These are phyloP conservation scores for Chelonia mydas DNA, from an alignment of 2,797 vertebrate species.

Conservation along the genomic window DNA sequence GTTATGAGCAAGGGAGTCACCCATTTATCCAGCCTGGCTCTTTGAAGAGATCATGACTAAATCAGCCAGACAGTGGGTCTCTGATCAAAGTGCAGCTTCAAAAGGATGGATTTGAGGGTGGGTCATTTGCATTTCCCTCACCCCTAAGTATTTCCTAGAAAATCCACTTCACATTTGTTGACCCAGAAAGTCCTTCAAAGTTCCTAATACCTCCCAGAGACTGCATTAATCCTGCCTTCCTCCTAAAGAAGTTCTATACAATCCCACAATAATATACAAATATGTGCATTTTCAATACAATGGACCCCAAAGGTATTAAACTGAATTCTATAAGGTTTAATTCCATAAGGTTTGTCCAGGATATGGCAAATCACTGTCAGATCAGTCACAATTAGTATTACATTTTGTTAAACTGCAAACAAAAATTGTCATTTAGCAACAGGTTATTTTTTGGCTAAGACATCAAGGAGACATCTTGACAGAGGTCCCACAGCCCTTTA, in stretches of 20 bases:
- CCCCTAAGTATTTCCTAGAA: neutral
- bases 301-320: neutral
- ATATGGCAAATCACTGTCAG: neutral
- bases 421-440: rapidly evolving
- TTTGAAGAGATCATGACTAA: neutral
- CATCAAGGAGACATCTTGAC: neutral
- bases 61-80: neutral
- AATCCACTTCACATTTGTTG: neutral
- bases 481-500: neutral
- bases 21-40: neutral
- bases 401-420: neutral
- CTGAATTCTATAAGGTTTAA: neutral
- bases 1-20: neutral
- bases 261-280: neutral
- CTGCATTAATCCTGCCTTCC: neutral
- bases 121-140: neutral
- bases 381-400: neutral
- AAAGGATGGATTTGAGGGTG: neutral
- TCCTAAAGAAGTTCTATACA: neutral
- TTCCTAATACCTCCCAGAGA: neutral
- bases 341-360: neutral
- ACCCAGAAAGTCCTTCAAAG: neutral
- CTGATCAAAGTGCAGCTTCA: neutral
- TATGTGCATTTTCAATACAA: neutral
- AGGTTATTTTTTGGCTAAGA: neutral